Evolutionary conservation across 2,888 invertebrate genomes (phyloP).

Genomic region (Drosophila anomalata): DNA sequence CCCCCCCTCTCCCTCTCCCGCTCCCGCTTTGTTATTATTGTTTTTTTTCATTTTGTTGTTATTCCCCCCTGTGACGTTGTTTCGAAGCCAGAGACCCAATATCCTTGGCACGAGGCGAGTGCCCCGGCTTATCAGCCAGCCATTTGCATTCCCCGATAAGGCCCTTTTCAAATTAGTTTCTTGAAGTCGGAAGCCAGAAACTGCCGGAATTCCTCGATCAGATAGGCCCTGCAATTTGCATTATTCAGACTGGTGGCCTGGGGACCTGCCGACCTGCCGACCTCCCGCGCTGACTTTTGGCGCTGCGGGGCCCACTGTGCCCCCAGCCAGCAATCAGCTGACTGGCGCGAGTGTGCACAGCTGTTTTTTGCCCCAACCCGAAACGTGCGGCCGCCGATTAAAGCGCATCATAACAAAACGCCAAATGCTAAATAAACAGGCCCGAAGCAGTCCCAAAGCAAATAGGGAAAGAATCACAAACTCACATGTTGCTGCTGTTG

Average conservation of each 20-base stretch:
- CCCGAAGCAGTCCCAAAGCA: slow-evolving; percentile 15
- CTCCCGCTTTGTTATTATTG: slow-evolving; percentile 34
- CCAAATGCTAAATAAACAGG: slow-evolving; percentile 19
- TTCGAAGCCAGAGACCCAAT: background rate
- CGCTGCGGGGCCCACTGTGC: slow-evolving; percentile 42
- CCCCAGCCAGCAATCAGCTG: slow-evolving; percentile 19
- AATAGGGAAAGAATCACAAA: slow-evolving; percentile 50
- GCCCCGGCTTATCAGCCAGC: background rate
- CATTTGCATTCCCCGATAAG: slow-evolving; percentile 1
- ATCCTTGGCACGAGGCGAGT: background rate
- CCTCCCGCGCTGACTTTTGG: background rate
- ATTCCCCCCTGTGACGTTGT: slow-evolving; percentile 34
- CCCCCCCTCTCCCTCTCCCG: background rate
- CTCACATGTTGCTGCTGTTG: slow-evolving; percentile 54
- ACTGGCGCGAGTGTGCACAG: slow-evolving; percentile 34
- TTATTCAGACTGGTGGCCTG: background rate
- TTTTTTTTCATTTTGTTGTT: slow-evolving; percentile 22
- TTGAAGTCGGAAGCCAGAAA: background rate
- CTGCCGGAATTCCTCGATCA: background rate
- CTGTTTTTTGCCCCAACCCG: slow-evolving; percentile 25
- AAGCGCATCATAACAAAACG: slow-evolving; percentile 25
- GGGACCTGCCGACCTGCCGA: too few relatives aligned
- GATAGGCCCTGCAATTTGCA: background rate
- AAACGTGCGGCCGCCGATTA: slow-evolving; percentile 44
- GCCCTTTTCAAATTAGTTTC: background rate